A percentile compares a stretch with the other conserved stretches of the same genome.
phyloP scores from a whole-genome alignment of 2,888 invertebrate species.

The Agonopterix alstromeriana region DNA sequence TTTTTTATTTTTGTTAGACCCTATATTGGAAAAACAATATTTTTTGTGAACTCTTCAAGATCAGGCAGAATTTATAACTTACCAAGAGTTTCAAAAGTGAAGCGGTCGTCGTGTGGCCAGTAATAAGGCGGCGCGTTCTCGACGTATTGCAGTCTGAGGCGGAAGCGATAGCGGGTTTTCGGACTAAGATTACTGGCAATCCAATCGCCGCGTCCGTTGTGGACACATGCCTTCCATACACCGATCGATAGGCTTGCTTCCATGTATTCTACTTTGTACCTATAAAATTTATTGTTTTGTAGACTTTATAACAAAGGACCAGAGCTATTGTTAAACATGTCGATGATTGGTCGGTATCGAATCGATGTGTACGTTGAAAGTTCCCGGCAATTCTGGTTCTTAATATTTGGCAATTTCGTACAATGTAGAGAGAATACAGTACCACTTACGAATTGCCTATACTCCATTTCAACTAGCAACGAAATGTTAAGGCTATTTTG shows the following conservation, averaged over 20 bases:
- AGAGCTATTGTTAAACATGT: not conserved
- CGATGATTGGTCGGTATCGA: too few relatives aligned
- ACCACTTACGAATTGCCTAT: too few relatives aligned
- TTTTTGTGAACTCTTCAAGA: too few relatives aligned
- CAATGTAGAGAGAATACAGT: too few relatives aligned
- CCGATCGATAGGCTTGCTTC: slow-evolving; percentile 65
- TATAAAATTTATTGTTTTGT: slow-evolving; percentile 14
- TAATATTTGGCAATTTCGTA: too few relatives aligned
- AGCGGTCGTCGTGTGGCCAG: slow-evolving; percentile 84
- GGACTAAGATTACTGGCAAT: slow-evolving; percentile 77
- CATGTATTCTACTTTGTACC: slow-evolving; percentile 56
- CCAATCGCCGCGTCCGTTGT: slow-evolving; percentile 39
- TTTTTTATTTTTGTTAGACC: too few relatives aligned
- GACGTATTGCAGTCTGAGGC: slow-evolving; percentile 81
- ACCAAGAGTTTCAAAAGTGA: slow-evolving; percentile 87
- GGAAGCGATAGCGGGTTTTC: slow-evolving; percentile 86
- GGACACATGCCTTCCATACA: slow-evolving; percentile 36
- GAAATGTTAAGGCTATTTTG: too few relatives aligned
- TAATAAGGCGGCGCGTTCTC: slow-evolving; percentile 74
- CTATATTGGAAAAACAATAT: too few relatives aligned
- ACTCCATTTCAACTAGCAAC: too few relatives aligned
- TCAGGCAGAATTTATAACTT: slow-evolving; percentile 17
- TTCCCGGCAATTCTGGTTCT: too few relatives aligned
- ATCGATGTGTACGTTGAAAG: too few relatives aligned
- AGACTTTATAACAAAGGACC: not conserved